Evolutionary conservation across 2,113 vertebrate genomes (phyloP).

Genomic region (Chaetura pelagica): DNA sequence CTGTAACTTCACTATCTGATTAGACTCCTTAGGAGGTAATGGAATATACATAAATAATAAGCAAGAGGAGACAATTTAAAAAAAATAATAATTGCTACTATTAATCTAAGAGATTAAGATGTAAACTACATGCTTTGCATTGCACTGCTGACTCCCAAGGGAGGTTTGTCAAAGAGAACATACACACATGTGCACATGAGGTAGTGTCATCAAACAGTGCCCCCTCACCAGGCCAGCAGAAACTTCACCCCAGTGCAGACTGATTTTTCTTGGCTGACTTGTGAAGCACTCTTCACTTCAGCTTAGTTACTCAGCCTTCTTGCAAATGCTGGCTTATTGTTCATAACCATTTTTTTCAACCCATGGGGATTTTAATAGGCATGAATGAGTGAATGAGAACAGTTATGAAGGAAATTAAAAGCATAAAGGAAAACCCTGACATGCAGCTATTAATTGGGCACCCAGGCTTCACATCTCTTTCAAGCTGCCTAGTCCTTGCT

Average conservation of each 20-base stretch:
- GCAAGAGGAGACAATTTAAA: slow-evolving; percentile 45
- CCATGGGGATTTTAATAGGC: not conserved
- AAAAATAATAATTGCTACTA: slow-evolving; percentile 44
- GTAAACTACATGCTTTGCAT: slow-evolving; percentile 15
- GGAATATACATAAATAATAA: slow-evolving; percentile 62
- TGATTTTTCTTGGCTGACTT: not conserved
- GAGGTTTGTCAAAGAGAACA: not conserved
- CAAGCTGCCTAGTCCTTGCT: not conserved
- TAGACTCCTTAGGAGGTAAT: slow-evolving; percentile 57
- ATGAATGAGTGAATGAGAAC: not conserved
- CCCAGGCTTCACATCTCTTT: not conserved
- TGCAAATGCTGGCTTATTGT: slow-evolving; percentile 27
- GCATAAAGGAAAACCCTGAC: not conserved
- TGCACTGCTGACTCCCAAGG: not conserved
- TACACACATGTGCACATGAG: fast-evolving
- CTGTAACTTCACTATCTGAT: slow-evolving; percentile 2
- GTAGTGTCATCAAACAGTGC: not conserved
- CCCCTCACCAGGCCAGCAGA: not conserved
- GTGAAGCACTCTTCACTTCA: not conserved
- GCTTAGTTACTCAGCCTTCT: not conserved
- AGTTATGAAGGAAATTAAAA: slow-evolving; percentile 7
- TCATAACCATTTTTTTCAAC: slow-evolving; percentile 11
- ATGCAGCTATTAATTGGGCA: not conserved
- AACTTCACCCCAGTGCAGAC: not conserved
- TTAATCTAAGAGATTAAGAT: slow-evolving; percentile 63